Conservation (phyloP, 2,797 vertebrate species). For the Lithobates sylvaticus region DNA sequence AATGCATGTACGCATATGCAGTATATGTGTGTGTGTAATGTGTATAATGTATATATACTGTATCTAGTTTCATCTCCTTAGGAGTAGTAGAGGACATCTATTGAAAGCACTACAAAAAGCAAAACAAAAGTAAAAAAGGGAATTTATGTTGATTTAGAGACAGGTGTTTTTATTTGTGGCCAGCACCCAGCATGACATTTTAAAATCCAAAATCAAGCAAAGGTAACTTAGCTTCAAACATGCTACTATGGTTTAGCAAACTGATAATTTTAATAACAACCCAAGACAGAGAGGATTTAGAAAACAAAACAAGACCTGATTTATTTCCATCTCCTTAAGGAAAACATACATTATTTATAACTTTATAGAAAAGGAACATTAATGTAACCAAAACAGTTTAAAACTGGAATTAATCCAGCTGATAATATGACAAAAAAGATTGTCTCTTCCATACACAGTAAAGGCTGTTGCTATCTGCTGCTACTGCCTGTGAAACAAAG, state of each 20-base stretch:
- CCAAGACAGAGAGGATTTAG: slow-evolving; percentile 27
- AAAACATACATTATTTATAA: slow-evolving; percentile 53
- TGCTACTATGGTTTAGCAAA: slow-evolving; percentile 24
- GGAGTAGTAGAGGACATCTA: neutral
- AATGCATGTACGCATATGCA: neutral
- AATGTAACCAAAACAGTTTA: slow-evolving; percentile 42
- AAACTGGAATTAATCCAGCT: slow-evolving; percentile 30
- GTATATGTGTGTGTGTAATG: too few species aligned
- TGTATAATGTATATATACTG: neutral
- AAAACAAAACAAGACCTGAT: slow-evolving; percentile 49
- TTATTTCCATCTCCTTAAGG: slow-evolving; percentile 40
- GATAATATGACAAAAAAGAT: slow-evolving; percentile 35
- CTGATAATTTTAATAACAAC: slow-evolving; percentile 43
- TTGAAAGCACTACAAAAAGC: slow-evolving; percentile 5
- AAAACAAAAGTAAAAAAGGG: neutral
- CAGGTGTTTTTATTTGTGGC: slow-evolving; percentile 36
- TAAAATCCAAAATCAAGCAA: neutral
- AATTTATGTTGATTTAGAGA: neutral
- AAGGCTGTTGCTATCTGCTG: slow-evolving; percentile 5
- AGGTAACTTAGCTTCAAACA: slow-evolving; percentile 12
- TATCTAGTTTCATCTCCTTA: slow-evolving; percentile 1
- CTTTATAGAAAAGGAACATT: slow-evolving; percentile 32
- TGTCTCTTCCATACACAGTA: neutral
- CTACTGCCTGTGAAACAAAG: slow-evolving; percentile 11
- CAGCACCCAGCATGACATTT: slow-evolving; percentile 17